Evolutionary conservation across 2,888 invertebrate species (phyloP).

Genomic region (Sialis lutaria): DNA sequence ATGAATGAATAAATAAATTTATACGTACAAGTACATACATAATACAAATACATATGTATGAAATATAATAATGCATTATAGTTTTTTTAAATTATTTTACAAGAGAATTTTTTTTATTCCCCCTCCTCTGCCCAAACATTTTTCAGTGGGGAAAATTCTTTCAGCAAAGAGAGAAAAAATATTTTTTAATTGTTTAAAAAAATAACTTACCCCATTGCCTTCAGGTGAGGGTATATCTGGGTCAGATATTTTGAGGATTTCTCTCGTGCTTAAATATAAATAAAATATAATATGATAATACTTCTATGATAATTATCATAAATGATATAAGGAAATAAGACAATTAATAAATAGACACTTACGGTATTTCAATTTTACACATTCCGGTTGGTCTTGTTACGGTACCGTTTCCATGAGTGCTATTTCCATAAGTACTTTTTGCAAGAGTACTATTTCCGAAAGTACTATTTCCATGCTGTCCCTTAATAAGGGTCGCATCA

Average conservation of each 20-base stretch:
- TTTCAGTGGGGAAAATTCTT: too few species aligned
- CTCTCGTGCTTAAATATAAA: constrained; percentile 30
- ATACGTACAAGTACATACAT: too few species aligned
- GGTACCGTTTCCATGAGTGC: background rate
- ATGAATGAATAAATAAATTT: too few species aligned
- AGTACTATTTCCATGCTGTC: too few species aligned
- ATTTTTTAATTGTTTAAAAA: background rate
- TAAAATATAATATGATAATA: too few species aligned
- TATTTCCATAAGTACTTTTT: background rate
- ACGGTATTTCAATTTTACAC: constrained; percentile 47
- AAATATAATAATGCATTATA: too few species aligned
- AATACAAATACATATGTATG: too few species aligned
- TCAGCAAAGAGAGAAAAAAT: too few species aligned
- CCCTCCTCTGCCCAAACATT: too few species aligned
- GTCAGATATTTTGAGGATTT: constrained; percentile 24
- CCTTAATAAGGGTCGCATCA: background rate
- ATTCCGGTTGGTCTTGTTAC: constrained; percentile 25
- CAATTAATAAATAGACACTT: constrained; percentile 28
- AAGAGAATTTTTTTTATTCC: too few species aligned
- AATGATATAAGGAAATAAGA: background rate
- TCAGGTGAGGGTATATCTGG: constrained; percentile 27
- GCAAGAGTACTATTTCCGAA: background rate
- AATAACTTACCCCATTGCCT: constrained; percentile 37
- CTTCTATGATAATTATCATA: too few species aligned
- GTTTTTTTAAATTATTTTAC: too few species aligned